Percentiles rank a stretch among this genome's conserved stretches.
Evolutionary conservation across 2,797 vertebrate species (phyloP).

Genomic region (Tokudaia muenninki): DNA sequence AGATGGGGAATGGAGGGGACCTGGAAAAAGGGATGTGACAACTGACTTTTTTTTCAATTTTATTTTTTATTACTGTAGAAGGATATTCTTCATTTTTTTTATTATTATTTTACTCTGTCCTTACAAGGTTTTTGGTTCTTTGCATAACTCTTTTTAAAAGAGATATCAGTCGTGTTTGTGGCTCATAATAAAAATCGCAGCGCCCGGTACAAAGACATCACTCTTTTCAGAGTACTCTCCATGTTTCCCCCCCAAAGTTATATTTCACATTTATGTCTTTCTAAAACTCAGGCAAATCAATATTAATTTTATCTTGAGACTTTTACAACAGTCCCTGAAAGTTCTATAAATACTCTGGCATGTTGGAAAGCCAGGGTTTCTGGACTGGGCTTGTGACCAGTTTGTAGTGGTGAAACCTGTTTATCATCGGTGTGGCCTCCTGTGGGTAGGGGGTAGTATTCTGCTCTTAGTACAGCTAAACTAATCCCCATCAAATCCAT

Average conservation of each 20-base stretch:
- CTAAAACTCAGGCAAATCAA: slow-evolving; percentile 45
- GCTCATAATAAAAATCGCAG: slow-evolving; percentile 3
- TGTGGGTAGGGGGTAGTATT: neutral
- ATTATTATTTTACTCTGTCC: neutral
- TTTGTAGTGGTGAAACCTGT: neutral
- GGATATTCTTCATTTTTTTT: slow-evolving; percentile 24
- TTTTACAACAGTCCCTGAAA: slow-evolving; percentile 28
- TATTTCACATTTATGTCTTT: slow-evolving; percentile 55
- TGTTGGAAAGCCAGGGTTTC: slow-evolving; percentile 44
- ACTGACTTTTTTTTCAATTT: neutral
- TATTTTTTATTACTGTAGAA: neutral
- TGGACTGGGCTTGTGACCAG: neutral
- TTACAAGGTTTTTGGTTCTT: slow-evolving; percentile 29
- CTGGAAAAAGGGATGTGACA: neutral
- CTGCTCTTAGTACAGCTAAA: slow-evolving; percentile 35
- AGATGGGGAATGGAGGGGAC: neutral
- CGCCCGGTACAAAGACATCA: neutral
- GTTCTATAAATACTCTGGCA: neutral
- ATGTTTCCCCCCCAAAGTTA: neutral
- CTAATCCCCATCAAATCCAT: slow-evolving; percentile 25
- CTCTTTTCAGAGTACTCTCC: neutral
- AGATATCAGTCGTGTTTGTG: neutral
- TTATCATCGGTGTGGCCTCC: neutral
- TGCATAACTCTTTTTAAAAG: slow-evolving; percentile 27
- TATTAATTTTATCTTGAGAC: slow-evolving; percentile 47